phyloP scores from a whole-genome alignment of 2,888 invertebrate genomes.

The Amphiduros pacificus region DNA sequence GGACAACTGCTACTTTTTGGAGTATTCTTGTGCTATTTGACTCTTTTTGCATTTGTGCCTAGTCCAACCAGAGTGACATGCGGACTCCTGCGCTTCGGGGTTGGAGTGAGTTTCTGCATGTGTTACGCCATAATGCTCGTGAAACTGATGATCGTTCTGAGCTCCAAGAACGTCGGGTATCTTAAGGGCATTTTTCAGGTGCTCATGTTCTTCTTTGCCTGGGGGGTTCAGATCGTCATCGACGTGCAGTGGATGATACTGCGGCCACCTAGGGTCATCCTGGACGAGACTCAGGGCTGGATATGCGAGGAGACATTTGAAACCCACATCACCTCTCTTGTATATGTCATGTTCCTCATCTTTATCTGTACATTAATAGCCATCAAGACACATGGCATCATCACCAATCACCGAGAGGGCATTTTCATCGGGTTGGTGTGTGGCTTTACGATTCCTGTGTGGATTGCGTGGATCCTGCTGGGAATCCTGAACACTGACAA shows the following conservation, averaged over 20 bases:
- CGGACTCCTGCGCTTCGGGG: slow-evolving; percentile 56
- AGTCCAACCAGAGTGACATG: slow-evolving; percentile 59
- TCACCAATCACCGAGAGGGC: slow-evolving; percentile 91
- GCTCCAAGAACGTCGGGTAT: slow-evolving; percentile 73
- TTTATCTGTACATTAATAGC: slow-evolving; percentile 83
- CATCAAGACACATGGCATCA: slow-evolving; percentile 78
- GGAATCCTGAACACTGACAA: slow-evolving; percentile 63
- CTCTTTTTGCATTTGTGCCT: slow-evolving; percentile 59
- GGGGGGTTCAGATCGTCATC: slow-evolving; percentile 70
- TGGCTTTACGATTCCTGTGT: slow-evolving; percentile 80
- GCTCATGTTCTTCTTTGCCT: slow-evolving; percentile 84
- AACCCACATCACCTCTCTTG: slow-evolving; percentile 72
- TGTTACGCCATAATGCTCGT: slow-evolving; percentile 89
- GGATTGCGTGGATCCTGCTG: slow-evolving; percentile 65
- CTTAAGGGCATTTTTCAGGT: slow-evolving; percentile 88
- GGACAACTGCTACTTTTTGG: slow-evolving; percentile 62
- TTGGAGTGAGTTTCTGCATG: slow-evolving; percentile 67
- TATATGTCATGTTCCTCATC: slow-evolving; percentile 82
- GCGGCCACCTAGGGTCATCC: slow-evolving; percentile 52
- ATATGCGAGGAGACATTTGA: slow-evolving; percentile 57
- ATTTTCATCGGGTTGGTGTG: slow-evolving; percentile 88
- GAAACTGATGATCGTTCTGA: slow-evolving; percentile 90
- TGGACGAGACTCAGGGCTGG: slow-evolving; percentile 31
- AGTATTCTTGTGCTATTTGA: slow-evolving; percentile 58
- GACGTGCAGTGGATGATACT: slow-evolving; percentile 59